Evolutionary conservation across 2,888 invertebrate genomes (phyloP).

Genomic region (Coenonympha arcania): DNA sequence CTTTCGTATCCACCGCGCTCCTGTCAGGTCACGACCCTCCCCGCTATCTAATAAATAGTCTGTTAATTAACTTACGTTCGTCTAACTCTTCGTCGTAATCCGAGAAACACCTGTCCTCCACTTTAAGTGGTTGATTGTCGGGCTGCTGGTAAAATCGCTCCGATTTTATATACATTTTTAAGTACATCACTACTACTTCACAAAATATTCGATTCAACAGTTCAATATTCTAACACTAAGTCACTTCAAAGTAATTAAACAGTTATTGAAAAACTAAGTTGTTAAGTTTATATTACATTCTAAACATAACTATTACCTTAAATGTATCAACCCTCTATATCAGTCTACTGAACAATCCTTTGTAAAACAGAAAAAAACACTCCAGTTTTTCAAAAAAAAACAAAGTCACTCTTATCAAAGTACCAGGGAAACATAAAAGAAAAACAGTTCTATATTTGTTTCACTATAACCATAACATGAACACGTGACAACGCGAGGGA

Average conservation of each 20-base stretch:
- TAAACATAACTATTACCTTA: too few species aligned
- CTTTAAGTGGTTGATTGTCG: slow-evolving; percentile 50
- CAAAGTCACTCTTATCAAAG: neutral
- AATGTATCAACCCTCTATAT: too few species aligned
- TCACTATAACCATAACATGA: neutral
- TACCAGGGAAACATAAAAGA: neutral
- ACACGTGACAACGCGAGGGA: neutral
- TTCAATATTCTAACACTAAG: neutral
- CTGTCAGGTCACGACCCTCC: too few species aligned
- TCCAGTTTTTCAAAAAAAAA: neutral
- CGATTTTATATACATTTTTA: slow-evolving; percentile 67
- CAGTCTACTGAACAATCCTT: neutral
- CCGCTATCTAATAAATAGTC: neutral
- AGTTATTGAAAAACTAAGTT: too few species aligned
- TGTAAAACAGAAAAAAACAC: neutral
- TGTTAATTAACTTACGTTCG: slow-evolving; percentile 48
- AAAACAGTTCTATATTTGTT: slow-evolving; percentile 3
- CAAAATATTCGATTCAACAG: slow-evolving; percentile 3
- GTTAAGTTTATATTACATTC: too few species aligned
- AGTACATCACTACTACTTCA: slow-evolving; percentile 49
- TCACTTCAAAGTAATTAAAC: neutral
- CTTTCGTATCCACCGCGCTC: too few species aligned
- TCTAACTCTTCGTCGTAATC: slow-evolving; percentile 63
- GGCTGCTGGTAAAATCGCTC: slow-evolving; percentile 64
- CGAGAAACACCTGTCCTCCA: slow-evolving; percentile 55